Conservation (phyloP, 2,797 vertebrate genomes). For the Capromys pilorides region DNA sequence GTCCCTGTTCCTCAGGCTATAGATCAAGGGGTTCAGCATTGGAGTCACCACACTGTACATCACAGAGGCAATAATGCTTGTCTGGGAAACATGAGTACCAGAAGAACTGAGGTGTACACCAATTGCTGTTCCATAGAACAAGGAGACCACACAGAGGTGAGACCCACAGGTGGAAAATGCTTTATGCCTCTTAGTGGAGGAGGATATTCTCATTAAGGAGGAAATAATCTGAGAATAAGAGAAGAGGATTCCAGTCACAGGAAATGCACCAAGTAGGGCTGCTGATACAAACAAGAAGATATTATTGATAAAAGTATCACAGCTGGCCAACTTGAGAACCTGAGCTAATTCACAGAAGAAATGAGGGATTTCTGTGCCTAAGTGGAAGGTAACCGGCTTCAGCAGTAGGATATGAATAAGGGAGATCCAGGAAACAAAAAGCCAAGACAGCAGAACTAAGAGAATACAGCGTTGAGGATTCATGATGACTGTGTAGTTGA, state of each 20-base stretch:
- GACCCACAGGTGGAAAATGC: background rate
- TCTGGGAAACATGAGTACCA: background rate
- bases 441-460: too few relatives aligned
- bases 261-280: background rate
- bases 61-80: background rate
- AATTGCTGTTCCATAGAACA: background rate
- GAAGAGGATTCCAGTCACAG: background rate
- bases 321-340: too few relatives aligned
- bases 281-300: background rate
- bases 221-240: background rate
- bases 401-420: too few relatives aligned
- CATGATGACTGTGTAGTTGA: background rate
- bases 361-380: too few relatives aligned
- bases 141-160: background rate
- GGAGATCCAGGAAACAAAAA: too few relatives aligned
- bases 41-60: too few relatives aligned
- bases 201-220: background rate
- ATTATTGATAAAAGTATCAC: background rate
- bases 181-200: background rate
- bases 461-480: background rate
- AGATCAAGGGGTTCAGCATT: too few relatives aligned
- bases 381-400: too few relatives aligned
- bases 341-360: too few relatives aligned
- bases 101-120: background rate
- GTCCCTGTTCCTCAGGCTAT: background rate